Evolutionary conservation across 2,888 invertebrate genomes (phyloP).

Genomic region (Hermaeophaga mercurialis): DNA sequence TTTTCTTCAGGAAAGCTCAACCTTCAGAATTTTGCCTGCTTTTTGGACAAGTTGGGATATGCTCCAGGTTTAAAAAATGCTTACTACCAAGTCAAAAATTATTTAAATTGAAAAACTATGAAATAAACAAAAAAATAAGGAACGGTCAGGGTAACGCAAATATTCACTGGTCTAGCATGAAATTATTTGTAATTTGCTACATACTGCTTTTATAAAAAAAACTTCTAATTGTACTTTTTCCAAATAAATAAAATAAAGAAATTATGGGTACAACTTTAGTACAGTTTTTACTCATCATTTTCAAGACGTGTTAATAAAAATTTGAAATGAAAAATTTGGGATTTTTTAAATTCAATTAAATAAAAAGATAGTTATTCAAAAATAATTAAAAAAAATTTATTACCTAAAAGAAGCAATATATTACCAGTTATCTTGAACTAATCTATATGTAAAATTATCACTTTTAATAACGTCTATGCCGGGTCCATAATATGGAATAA

Average conservation of each 20-base stretch:
- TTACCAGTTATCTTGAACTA: slow-evolving; percentile 79
- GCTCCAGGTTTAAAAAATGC: slow-evolving; percentile 19
- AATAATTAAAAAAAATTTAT: no score
- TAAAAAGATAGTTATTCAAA: no score
- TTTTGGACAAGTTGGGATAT: slow-evolving; percentile 40
- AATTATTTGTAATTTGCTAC: background rate
- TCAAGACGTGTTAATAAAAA: no score
- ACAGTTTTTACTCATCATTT: no score
- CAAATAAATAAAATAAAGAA: no score
- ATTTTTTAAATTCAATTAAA: no score
- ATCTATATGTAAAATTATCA: slow-evolving; percentile 83
- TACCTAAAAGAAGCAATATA: background rate
- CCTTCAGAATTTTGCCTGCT: slow-evolving; percentile 36
- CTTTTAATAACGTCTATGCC: slow-evolving; percentile 79
- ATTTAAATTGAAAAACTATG: background rate
- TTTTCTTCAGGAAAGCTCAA: slow-evolving; percentile 35
- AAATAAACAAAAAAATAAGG: background rate
- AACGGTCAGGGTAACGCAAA: background rate
- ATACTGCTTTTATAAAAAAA: background rate
- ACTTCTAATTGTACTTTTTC: no score
- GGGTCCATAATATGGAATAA: slow-evolving; percentile 93
- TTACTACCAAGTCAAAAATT: slow-evolving; percentile 7
- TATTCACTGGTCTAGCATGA: background rate
- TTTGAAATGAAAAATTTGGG: no score
- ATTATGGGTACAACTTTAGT: no score